Evolutionary conservation across 2,888 invertebrate species (phyloP).

Genomic region (Spialia ferax): DNA sequence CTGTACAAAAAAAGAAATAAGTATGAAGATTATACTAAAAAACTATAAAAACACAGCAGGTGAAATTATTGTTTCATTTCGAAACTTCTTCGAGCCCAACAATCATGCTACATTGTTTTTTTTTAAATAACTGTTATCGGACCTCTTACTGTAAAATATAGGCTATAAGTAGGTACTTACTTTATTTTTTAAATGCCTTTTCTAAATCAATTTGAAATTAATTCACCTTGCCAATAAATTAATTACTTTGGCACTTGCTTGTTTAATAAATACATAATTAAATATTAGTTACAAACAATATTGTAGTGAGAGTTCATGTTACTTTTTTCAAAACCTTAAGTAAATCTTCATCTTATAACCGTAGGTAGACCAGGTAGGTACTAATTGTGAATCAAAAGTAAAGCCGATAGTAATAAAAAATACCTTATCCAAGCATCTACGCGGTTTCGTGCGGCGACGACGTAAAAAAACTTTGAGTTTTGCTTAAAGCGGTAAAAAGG

Average conservation of each 20-base stretch:
- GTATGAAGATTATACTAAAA: no score
- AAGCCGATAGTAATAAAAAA: background rate
- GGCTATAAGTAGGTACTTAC: no score
- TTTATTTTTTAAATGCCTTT: conserved; percentile 12
- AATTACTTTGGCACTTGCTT: conserved; percentile 34
- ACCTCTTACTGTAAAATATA: no score
- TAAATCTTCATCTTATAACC: background rate
- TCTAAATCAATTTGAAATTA: background rate
- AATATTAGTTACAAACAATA: conserved; percentile 15
- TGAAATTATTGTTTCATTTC: no score
- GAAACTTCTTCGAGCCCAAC: no score
- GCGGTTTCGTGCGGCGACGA: background rate
- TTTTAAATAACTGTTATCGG: no score
- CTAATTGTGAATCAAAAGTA: no score
- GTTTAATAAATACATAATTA: conserved; percentile 25
- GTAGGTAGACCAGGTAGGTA: no score
- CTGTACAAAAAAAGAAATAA: no score
- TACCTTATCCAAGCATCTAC: background rate
- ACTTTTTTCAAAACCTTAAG: background rate
- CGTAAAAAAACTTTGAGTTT: background rate
- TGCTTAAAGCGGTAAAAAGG: conserved; percentile 42
- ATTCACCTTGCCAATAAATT: conserved; percentile 16
- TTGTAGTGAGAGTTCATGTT: background rate
- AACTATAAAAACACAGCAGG: no score
- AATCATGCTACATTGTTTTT: no score